Base-by-base conservation (phyloP, 2,888 invertebrate species). In the Lepidocyrtinus sp. region DNA sequence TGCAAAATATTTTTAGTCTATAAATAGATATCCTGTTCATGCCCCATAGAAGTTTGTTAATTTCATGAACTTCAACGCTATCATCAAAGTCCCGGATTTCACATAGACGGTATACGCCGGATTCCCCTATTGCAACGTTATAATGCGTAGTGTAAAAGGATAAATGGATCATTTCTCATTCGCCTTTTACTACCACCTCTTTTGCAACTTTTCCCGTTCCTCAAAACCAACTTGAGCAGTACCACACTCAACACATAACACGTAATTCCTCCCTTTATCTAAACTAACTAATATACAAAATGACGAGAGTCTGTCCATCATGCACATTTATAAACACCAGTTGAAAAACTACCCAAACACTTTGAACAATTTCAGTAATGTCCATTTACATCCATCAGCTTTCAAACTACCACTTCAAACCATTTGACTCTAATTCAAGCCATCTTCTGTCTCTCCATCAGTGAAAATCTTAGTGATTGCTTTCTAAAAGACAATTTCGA, bases 41-140 rank as follows among this genome's bases (percentile, higher is more conserved):
- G 85, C 86, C 86, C 85, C 83, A 86, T 24, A 85, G 77, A n/a
- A 85, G 82, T 55, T 82, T 84, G 67, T 85, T 86, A 50, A 83
- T 83, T 68, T 84, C 85, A 68, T 85, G 85, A 45, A 83, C 82
- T 27, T 81, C 72, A 7, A 85, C 83, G 7, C 85, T 77, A 65
- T 84, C 84, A 15, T 84, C 86, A 78, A 86, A 86, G 64, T 86
- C 86, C 22, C 77, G 78, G 64, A 86, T 86, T 62, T 84, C 64
- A 46, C 79, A 71, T 64, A 85, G 70, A n/a, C 68, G 26, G 76
- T 84, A 85, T 1, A 83, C 77, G 59, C 68, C 67, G 24, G 77
- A 69, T 19, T 79, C 63, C 63, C 84, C 85, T 21, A 85, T 81
- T 2, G 83, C 81, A 24, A 85, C 76, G 75, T 68, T 78, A 71